These are phyloP conservation scores for Rhagonycha lutea DNA, from an alignment of 2,888 invertebrate genomes.

Conservation along the genomic window DNA sequence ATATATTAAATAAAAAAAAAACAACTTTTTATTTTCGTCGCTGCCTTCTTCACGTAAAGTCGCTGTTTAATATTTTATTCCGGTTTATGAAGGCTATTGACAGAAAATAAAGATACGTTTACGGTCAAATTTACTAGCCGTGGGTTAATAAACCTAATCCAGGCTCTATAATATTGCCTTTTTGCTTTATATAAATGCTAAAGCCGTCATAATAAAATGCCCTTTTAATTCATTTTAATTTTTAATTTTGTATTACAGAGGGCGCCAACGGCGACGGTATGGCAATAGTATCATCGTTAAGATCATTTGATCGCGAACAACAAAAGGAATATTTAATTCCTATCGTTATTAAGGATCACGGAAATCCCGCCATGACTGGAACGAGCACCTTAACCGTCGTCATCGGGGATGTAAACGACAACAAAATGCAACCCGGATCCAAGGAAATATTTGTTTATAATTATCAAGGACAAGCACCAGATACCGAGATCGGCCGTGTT, in stretches of 20 bases:
- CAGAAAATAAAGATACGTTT: not conserved
- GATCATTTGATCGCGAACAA: slow-evolving; percentile 93
- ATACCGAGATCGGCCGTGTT: slow-evolving; percentile 90
- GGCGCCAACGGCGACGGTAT: slow-evolving; percentile 97
- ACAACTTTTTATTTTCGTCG: not conserved
- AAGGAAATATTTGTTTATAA: slow-evolving; percentile 98
- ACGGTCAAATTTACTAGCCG: not conserved
- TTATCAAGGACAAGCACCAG: slow-evolving; percentile 86
- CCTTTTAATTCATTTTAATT: slow-evolving; percentile 12
- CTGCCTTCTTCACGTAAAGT: not conserved
- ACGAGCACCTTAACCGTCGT: slow-evolving; percentile 95
- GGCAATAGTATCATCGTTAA: slow-evolving; percentile 93
- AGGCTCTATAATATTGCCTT: not conserved
- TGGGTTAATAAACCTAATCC: not conserved
- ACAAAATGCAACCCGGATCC: slow-evolving; percentile 96
- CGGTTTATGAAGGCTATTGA: not conserved
- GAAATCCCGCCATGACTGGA: slow-evolving; percentile 94
- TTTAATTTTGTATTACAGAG: slow-evolving; percentile 58
- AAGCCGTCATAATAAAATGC: not conserved
- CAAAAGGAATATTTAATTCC: slow-evolving; percentile 96
- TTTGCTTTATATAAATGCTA: not conserved
- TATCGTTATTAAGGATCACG: slow-evolving; percentile 96
- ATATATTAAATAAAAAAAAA: not conserved
- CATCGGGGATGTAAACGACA: slow-evolving; percentile 97
- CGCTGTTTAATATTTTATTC: not conserved